Base-by-base conservation (phyloP, 2,113 vertebrate genomes). In the Pitta sordida region DNA sequence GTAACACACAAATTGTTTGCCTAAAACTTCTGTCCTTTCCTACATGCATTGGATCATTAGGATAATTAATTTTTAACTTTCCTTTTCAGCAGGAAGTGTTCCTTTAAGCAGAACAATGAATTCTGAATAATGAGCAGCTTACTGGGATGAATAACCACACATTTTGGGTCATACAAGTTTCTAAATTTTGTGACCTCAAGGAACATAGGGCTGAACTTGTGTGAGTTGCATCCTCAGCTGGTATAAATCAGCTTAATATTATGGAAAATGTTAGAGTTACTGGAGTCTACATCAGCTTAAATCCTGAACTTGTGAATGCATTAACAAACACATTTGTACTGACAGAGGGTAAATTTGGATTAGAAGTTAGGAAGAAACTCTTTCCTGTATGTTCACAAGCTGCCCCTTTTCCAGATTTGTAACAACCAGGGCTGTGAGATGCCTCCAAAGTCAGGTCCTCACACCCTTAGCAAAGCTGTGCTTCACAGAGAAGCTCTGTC, bases 21-120 rank as follows among this genome's bases (percentile, higher is more conserved):
- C 64, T 91, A 48, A 90, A 83, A 67, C 23, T 51, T 85, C 39
- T 56, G 64, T 80, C 34, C 51, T 89, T 91, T 86, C 48, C 62
- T 87, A 73, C 53, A 32, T 82, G 64, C n/a, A 13, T 88, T 92
- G 71, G 21, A 52, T 88, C 64, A 36, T 64, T 86, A 89, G 43
- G 58, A 68, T 85, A 64, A 67, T 74, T 69, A 88, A 13, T 83
- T 48, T 76, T 89, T 89, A 89, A 89, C 65, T 93, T 83, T 83
- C 36, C 65, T 93, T 83, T 83, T 39, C 56, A 74, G 62, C 21
- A 19, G 34, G 32, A 77, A 59, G 41, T 7, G 7, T 46, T 76
- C 34, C 43, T 91, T 73, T 71, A 62, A 85, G 41, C 53, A 79
- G 23, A 62, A 39, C 74, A 69, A 51, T 68, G 53, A 96, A 82